phyloP scores from a whole-genome alignment of 2,113 vertebrate genomes.

The Poecile atricapillus region DNA sequence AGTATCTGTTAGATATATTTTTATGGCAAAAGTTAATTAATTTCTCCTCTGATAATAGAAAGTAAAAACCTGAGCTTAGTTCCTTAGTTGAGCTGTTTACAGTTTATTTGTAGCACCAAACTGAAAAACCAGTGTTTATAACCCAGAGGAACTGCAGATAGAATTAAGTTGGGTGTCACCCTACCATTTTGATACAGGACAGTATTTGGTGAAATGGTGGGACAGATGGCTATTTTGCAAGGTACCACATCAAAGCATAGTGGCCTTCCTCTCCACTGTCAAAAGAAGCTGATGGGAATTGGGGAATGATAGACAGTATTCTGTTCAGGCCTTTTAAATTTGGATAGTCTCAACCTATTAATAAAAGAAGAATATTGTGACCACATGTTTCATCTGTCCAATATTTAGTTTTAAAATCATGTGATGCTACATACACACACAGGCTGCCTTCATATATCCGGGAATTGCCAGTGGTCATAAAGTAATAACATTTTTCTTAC shows the following conservation, averaged over 20 bases:
- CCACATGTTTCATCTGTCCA: constrained; percentile 40
- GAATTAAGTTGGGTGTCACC: neutral
- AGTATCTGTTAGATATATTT: neutral
- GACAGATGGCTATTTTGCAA: neutral
- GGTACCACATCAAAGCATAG: neutral
- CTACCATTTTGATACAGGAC: neutral
- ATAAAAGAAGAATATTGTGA: constrained; percentile 33
- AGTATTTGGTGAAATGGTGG: neutral
- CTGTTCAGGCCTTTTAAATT: constrained; percentile 36
- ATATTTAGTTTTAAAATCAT: constrained; percentile 2
- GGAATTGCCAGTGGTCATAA: neutral
- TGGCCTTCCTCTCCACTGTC: neutral
- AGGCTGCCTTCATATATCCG: neutral
- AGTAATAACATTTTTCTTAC: neutral
- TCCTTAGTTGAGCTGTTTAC: neutral
- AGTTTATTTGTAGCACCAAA: neutral
- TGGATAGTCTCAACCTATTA: constrained; percentile 13
- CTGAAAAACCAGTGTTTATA: neutral
- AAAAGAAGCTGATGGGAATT: neutral
- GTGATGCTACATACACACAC: neutral
- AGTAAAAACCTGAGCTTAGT: neutral
- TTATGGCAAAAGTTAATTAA: neutral
- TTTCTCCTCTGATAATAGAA: neutral
- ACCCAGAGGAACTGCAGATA: neutral
- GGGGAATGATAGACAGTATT: neutral